These are phyloP conservation scores for Microcebus jonahi DNA, from an alignment of 2,113 vertebrate genomes.

Conservation along the genomic window DNA sequence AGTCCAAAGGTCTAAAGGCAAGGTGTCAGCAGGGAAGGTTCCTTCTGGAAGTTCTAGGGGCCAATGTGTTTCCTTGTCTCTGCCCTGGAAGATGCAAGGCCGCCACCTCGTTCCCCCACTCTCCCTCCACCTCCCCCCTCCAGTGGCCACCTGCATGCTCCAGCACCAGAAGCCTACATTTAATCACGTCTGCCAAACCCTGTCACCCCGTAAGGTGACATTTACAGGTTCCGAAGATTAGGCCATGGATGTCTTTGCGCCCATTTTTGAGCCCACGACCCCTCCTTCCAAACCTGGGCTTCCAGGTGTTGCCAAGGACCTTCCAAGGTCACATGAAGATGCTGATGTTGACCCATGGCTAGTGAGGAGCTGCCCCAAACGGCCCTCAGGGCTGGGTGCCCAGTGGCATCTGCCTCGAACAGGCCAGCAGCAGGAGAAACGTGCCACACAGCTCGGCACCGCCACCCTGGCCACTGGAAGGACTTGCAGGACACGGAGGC, in stretches of 20 bases:
- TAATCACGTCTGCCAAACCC: neutral
- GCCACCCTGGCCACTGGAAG: accelerated
- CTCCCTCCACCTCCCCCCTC: neutral
- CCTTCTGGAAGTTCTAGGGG: neutral
- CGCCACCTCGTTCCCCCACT: accelerated
- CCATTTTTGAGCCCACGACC: neutral
- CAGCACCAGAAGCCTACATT: neutral
- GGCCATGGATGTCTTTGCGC: accelerated
- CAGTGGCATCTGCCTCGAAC: neutral
- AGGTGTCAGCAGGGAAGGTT: neutral
- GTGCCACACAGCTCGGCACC: accelerated
- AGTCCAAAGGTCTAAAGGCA: neutral
- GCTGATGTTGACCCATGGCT: neutral
- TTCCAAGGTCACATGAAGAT: neutral
- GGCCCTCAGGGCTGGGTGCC: neutral
- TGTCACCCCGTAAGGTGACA: neutral
- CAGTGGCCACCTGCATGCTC: neutral
- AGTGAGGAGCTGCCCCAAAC: neutral
- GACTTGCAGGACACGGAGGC: neutral
- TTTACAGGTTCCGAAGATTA: neutral
- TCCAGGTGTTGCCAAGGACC: neutral
- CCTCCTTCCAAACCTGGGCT: neutral
- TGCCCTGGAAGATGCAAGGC: neutral
- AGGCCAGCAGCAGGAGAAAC: neutral
- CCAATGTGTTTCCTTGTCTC: neutral